phyloP scores from a whole-genome alignment of 2,888 invertebrate genomes.

The Nasonovia ribisnigri region DNA sequence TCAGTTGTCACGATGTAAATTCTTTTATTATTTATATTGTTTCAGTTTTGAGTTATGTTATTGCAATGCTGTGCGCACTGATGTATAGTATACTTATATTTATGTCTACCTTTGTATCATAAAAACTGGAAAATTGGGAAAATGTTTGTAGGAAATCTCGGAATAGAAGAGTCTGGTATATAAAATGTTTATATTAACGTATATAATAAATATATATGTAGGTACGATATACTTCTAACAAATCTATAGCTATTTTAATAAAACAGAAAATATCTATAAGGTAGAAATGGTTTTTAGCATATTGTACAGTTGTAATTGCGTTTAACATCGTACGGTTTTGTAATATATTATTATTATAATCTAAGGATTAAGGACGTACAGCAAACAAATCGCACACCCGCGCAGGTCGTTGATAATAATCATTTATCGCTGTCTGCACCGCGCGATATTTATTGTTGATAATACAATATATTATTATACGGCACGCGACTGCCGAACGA shows the following conservation, averaged over 20 bases:
- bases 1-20: background rate
- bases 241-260: background rate
- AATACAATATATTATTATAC: background rate
- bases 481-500: background rate
- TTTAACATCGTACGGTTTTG: background rate
- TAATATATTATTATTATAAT: background rate
- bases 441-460: background rate
- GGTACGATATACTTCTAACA: background rate
- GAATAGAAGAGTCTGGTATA: too few relatives aligned
- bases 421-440: background rate
- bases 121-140: background rate
- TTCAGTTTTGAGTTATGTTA: too few relatives aligned
- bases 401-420: constrained; percentile 18
- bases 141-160: background rate
- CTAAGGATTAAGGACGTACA: background rate
- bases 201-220: too few relatives aligned
- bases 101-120: background rate
- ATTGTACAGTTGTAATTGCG: background rate
- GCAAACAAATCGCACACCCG: background rate
- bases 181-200: too few relatives aligned
- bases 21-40: too few relatives aligned
- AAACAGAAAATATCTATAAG: background rate
- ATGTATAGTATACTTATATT: background rate
- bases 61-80: too few relatives aligned
- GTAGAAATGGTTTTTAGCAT: background rate